Conservation (phyloP, 2,888 invertebrate species). For the Aphelenchoides bicaudatus region DNA sequence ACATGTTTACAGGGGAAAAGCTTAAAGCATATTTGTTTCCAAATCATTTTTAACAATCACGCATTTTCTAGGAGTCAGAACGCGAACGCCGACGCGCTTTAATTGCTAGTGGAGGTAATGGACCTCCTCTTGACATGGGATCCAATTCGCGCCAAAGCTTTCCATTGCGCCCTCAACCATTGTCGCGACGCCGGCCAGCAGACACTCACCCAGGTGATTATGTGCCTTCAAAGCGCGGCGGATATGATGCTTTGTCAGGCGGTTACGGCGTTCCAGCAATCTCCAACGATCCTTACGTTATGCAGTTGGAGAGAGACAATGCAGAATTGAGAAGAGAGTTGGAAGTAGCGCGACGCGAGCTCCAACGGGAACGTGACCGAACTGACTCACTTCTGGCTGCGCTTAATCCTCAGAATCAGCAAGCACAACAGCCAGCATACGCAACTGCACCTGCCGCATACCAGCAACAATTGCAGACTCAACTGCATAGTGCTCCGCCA, state of each 20-base stretch:
- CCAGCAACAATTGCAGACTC: no score
- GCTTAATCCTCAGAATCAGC: no score
- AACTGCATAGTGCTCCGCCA: no score
- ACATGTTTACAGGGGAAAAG: background rate
- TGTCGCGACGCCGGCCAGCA: conserved; percentile 17
- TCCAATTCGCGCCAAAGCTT: background rate
- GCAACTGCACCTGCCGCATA: no score
- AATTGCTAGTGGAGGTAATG: conserved; percentile 10
- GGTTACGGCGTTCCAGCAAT: no score
- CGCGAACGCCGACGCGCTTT: conserved; percentile 14
- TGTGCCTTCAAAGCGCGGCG: conserved; percentile 26
- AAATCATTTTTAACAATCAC: background rate
- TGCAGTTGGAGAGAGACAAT: conserved; percentile 32
- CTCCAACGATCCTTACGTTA: conserved; percentile 12
- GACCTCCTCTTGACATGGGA: background rate
- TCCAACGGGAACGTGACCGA: conserved; percentile 48
- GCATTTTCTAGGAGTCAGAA: conserved; percentile 15
- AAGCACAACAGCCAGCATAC: no score
- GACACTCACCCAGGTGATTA: conserved; percentile 16
- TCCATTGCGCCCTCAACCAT: conserved; percentile 5
- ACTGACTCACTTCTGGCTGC: no score
- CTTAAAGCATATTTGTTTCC: background rate
- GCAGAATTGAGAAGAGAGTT: conserved; percentile 45
- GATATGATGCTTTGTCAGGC: background rate
- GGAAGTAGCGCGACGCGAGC: conserved; percentile 47